These are phyloP conservation scores for Staurois parvus DNA, from an alignment of 2,797 vertebrate genomes.

Conservation along the genomic window DNA sequence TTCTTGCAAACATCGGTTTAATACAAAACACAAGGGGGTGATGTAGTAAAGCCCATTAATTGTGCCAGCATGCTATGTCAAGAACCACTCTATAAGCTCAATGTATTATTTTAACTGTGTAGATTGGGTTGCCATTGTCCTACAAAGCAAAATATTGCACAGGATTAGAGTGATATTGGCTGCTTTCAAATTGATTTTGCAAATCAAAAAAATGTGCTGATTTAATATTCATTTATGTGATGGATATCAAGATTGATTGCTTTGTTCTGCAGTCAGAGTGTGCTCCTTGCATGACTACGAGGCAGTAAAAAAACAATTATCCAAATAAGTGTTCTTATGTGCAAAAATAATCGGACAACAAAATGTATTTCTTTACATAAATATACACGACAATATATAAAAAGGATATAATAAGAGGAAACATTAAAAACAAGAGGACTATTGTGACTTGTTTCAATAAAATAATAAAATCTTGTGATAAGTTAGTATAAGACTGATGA, in stretches of 20 bases:
- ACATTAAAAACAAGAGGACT: background rate
- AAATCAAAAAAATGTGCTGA: constrained; percentile 36
- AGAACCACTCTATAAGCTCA: constrained; percentile 4
- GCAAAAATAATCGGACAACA: background rate
- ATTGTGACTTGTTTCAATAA: background rate
- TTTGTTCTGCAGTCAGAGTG: constrained; percentile 22
- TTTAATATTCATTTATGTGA: constrained; percentile 30
- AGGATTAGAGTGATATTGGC: constrained; percentile 8
- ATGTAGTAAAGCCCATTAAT: constrained; percentile 50
- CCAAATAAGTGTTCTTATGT: background rate
- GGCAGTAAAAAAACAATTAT: background rate
- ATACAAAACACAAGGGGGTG: constrained; percentile 46
- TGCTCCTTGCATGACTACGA: background rate
- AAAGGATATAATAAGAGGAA: background rate
- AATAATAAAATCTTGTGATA: too few relatives aligned
- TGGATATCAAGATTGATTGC: constrained; percentile 15
- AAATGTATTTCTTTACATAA: background rate
- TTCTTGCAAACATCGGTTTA: constrained; percentile 30
- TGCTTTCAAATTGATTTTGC: constrained; percentile 24
- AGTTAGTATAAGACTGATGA: too few relatives aligned
- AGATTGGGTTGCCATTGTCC: constrained; percentile 16
- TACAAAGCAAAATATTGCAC: constrained; percentile 14
- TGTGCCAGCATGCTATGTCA: constrained; percentile 35
- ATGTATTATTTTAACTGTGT: constrained; percentile 18
- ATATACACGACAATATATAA: too few relatives aligned